These are phyloP conservation scores for Hyles vespertilio DNA, from an alignment of 1,140 invertebrate species.

Conservation along the genomic window DNA sequence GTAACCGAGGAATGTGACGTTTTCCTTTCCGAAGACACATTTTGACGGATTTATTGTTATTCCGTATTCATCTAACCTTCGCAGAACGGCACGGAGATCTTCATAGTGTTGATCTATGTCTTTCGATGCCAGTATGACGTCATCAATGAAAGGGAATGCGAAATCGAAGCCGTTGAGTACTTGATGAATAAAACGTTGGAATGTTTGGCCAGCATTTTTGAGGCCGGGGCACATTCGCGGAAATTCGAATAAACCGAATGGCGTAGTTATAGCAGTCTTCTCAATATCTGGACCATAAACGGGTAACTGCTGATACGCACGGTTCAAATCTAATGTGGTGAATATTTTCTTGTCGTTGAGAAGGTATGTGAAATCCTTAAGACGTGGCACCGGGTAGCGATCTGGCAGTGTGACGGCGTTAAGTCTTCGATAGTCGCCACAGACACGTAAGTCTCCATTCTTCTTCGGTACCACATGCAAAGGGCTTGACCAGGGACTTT, in stretches of 20 bases:
- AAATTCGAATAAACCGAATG: constrained; percentile 19
- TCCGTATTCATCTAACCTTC: constrained; percentile 24
- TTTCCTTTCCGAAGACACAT: constrained; percentile 1
- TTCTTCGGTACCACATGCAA: constrained; percentile 20
- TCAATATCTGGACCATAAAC: constrained; percentile 16
- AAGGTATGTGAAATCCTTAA: constrained; percentile 18
- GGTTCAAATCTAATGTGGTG: constrained; percentile 14
- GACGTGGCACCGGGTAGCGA: constrained; percentile 19
- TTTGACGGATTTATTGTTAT: constrained; percentile 10
- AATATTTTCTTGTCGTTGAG: constrained; percentile 12
- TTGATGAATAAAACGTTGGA: constrained; percentile 69
- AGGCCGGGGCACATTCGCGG: constrained; percentile 42
- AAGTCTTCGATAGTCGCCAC: constrained; percentile 20
- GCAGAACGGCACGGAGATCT: constrained; percentile 29
- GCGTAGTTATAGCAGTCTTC: constrained; percentile 11
- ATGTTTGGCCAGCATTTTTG: constrained; percentile 31
- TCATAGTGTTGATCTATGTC: constrained; percentile 33
- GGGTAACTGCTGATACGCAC: constrained; percentile 13
- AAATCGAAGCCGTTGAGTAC: constrained; percentile 47
- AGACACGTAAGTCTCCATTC: constrained; percentile 16
- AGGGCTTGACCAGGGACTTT: constrained; percentile 20
- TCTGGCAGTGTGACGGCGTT: constrained; percentile 15
- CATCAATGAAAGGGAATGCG: constrained; percentile 70
- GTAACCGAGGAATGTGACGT: constrained; percentile 6
- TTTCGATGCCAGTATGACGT: constrained; percentile 69